Evolutionary conservation across 2,888 invertebrate genomes (phyloP).

Genomic region (Leptodirus hochenwartii): DNA sequence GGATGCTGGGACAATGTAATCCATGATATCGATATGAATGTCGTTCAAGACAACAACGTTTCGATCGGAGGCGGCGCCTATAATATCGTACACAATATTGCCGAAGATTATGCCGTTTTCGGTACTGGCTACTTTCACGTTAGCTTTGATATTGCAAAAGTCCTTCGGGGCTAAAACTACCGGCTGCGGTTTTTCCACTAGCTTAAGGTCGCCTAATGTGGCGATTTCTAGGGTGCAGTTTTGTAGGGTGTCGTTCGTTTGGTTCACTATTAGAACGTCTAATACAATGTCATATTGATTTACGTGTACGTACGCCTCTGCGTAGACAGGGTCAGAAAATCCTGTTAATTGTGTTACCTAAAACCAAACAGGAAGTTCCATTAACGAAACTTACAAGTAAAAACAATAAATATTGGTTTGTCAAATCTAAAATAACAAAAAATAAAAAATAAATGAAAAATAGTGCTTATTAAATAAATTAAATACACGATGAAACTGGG

Average conservation of each 20-base stretch:
- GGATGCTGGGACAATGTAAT: slow-evolving; percentile 89
- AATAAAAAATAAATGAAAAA: too few relatives aligned
- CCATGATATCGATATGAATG: slow-evolving; percentile 99
- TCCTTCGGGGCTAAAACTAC: slow-evolving; percentile 93
- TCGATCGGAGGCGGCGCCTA: slow-evolving; percentile 77
- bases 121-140: slow-evolving; percentile 97
- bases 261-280: slow-evolving; percentile 95
- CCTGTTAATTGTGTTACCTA: slow-evolving; percentile 79
- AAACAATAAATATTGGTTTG: too few relatives aligned
- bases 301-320: slow-evolving; percentile 98
- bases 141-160: slow-evolving; percentile 96
- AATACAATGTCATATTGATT: slow-evolving; percentile 97
- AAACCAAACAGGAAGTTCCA: not conserved
- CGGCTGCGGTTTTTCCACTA: slow-evolving; percentile 94
- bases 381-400: not conserved
- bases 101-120: slow-evolving; percentile 99
- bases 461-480: too few relatives aligned
- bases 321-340: slow-evolving; percentile 98
- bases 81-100: slow-evolving; percentile 96
- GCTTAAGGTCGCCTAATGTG: slow-evolving; percentile 90
- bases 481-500: too few relatives aligned
- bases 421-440: too few relatives aligned
- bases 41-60: slow-evolving; percentile 98
- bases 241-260: slow-evolving; percentile 94
- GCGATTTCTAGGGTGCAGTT: slow-evolving; percentile 96